Base-by-base conservation (phyloP, 2,888 invertebrate species). In the Drosophila prostipennis region DNA sequence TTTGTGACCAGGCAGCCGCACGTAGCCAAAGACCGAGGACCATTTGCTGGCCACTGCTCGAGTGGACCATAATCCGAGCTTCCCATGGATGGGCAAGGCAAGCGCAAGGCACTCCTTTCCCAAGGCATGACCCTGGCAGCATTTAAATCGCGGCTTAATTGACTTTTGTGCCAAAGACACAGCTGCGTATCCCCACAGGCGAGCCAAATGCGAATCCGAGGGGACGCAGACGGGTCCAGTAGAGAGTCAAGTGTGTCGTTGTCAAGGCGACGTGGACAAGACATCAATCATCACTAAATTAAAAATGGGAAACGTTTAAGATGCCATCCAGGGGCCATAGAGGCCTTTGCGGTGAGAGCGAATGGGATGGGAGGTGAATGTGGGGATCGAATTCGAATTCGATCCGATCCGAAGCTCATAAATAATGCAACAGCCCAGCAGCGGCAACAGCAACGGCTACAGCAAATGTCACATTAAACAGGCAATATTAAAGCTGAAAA, bases 401-500 rank as follows among this genome's bases (percentile, higher is more conserved):
- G 48, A 58, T 59, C 55, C 57, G 32, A 57, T 59, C 46, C 46
- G 48, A 34, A 48, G 37, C 82, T 83, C 82, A 83, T 83, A 83
- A 83, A 83, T 83, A 83, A 83, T 83, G 84, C 87, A 83, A 43
- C 34, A 48, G 48, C 48, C 48, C 48, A 81, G 77, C 63, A 56
- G 54, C 70, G 59, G 71, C 55, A 72, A 58, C 70, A 73, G 78
- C 55, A 40, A 53, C 46, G 48, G 54, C 78, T 60, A 77, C 78
- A 65, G 63, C 64, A 84, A 80, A 86, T 84, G 87, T 85, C 84
- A 88, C 85, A 87, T 88, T 88, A 88, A 88, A 87, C 82, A 74
- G 76, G 73, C 80, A 71, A 86, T 83, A 87, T 86, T 86, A 75
- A 86, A 89, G 87, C 83, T 89, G 90, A 90, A 89, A 85, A 85